Evolutionary conservation across 2,888 invertebrate genomes (phyloP).

Genomic region (Emmelina monodactyla): DNA sequence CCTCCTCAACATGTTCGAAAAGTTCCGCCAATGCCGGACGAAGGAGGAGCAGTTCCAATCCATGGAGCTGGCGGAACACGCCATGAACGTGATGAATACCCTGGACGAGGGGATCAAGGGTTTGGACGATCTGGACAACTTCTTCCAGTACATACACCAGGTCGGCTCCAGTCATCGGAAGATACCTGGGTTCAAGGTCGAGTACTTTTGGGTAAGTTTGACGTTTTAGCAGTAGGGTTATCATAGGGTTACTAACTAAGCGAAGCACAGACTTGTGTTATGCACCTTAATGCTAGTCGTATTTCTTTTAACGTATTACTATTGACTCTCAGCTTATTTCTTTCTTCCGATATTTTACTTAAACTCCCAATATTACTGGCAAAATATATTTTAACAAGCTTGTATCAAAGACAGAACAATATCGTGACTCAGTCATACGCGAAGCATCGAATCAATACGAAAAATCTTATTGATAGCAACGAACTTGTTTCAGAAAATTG

Average conservation of each 20-base stretch:
- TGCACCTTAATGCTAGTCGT: too few species aligned
- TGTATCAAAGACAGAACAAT: too few species aligned
- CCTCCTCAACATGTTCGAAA: conserved; percentile 79
- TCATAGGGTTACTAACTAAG: too few species aligned
- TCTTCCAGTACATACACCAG: conserved; percentile 82
- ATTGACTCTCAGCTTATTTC: too few species aligned
- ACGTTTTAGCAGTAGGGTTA: background rate
- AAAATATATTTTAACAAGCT: too few species aligned
- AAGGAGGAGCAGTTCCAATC: conserved; percentile 83
- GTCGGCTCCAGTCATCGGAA: conserved; percentile 84
- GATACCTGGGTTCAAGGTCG: conserved; percentile 85
- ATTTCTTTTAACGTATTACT: too few species aligned
- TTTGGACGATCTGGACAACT: conserved; percentile 84
- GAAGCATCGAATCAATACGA: too few species aligned
- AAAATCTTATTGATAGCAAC: too few species aligned
- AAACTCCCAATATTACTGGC: too few species aligned
- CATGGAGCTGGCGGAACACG: conserved; percentile 85
- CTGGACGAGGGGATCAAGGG: conserved; percentile 89
- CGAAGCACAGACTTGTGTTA: too few species aligned
- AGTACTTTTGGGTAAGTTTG: conserved; percentile 86
- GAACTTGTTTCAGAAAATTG: conserved; percentile 87
- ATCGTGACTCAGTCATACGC: too few species aligned
- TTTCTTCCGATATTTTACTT: too few species aligned
- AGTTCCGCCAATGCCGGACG: conserved; percentile 80
- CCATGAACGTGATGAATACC: conserved; percentile 88